These are phyloP conservation scores for Okamejei kenojei DNA, from an alignment of 2,797 vertebrate species.

Conservation along the genomic window DNA sequence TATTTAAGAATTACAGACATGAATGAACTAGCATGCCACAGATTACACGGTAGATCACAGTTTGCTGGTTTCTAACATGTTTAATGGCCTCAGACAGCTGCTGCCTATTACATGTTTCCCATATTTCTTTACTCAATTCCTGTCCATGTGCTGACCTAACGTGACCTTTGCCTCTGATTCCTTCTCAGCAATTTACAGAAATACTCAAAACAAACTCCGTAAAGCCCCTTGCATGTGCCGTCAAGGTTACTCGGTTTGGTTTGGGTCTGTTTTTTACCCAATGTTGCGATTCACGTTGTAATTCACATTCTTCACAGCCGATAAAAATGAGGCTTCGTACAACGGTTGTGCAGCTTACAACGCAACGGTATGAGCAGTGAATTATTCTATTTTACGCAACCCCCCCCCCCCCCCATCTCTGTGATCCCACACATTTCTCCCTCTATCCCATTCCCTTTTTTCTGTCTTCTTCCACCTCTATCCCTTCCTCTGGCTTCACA, in stretches of 20 bases:
- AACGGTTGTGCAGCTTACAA: too few relatives aligned
- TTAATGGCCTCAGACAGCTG: not conserved
- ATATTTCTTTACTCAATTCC: slow-evolving; percentile 18
- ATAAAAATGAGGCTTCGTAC: not conserved
- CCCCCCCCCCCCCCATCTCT: too few relatives aligned
- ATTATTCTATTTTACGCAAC: too few relatives aligned
- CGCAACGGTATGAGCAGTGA: too few relatives aligned
- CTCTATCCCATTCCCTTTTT: too few relatives aligned
- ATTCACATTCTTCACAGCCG: not conserved
- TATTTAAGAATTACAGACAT: not conserved
- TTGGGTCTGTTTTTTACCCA: too few relatives aligned
- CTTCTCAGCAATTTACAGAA: not conserved
- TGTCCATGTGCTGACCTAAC: not conserved
- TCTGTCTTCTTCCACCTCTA: too few relatives aligned
- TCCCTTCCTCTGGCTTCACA: too few relatives aligned
- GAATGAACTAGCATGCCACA: not conserved
- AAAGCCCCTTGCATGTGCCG: not conserved
- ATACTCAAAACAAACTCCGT: not conserved
- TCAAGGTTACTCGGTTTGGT: not conserved
- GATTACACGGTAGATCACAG: slow-evolving; percentile 5
- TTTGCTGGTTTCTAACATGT: not conserved
- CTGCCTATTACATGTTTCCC: slow-evolving; percentile 14
- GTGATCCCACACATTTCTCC: too few relatives aligned
- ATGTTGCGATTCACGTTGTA: not conserved
- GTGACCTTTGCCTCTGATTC: not conserved